A percentile compares a stretch with the other conserved stretches of the same genome.
These are phyloP conservation scores for Pseudomyrmex pallidus DNA, from an alignment of 1,140 invertebrate species.

Conservation along the genomic window DNA sequence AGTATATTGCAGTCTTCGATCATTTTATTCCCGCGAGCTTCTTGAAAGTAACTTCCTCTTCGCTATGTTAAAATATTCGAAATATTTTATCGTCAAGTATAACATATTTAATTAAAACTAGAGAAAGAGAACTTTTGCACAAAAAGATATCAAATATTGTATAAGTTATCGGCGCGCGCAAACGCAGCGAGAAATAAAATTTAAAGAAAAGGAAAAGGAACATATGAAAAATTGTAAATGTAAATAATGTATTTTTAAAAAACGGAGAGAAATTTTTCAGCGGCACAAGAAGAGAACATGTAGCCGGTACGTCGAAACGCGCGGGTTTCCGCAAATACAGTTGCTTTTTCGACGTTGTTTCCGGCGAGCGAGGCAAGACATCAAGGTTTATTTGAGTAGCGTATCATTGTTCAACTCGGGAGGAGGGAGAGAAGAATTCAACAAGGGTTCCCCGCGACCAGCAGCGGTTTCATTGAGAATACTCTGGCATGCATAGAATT, in stretches of 20 bases:
- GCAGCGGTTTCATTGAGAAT: conserved; percentile 51
- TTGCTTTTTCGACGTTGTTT: background rate
- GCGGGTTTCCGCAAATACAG: conserved; percentile 1
- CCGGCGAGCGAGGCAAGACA: conserved; percentile 2
- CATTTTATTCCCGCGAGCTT: background rate
- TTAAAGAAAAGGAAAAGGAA: background rate
- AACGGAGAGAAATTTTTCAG: background rate
- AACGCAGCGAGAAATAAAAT: background rate
- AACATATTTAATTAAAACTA: too few relatives aligned
- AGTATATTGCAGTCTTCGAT: background rate
- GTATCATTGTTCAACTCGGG: conserved; percentile 33
- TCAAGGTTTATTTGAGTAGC: conserved; percentile 33
- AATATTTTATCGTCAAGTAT: background rate
- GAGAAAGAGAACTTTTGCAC: background rate
- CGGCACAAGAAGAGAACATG: background rate
- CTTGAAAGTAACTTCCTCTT: too few relatives aligned
- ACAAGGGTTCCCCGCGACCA: background rate
- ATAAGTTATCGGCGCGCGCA: background rate
- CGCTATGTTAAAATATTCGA: too few relatives aligned
- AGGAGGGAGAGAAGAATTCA: background rate
- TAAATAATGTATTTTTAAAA: background rate
- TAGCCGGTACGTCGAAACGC: background rate
- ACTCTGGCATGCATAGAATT: conserved; percentile 67
- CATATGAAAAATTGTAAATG: background rate
- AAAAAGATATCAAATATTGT: background rate